Base-by-base conservation (phyloP, 1,140 invertebrate genomes). In the Neodiprion virginianus region DNA sequence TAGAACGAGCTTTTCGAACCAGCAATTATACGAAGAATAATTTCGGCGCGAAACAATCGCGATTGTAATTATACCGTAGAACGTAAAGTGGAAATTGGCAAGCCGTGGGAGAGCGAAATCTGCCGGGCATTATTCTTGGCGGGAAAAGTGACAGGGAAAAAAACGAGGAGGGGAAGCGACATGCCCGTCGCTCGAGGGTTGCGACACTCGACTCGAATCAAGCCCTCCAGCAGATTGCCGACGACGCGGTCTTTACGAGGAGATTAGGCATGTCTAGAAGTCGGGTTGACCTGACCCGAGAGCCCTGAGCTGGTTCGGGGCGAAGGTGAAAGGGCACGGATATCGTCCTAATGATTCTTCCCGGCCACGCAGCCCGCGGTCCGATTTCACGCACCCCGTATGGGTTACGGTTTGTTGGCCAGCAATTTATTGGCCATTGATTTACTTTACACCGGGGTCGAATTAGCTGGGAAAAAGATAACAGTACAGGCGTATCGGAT, bases 181-280 rank as follows among this genome's bases (percentile, higher is more conserved):
- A 40, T 40, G 2, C 28, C 28, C 28, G 28, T 40, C 28, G 28
- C 28, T 40, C 1, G 28, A 40, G 53, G 53, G 53, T 4, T 0
- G 53, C 11, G 53, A 61, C 53, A 61, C 53, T 61, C 53, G n/a
- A 61, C 53, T 61, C 53, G 11, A 61, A 12, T 61, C 53, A 61
- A 61, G n/a, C 53, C 53, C 53, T 61, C 53, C 5, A 14, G 53
- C n/a, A 17, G 53, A 61, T 61, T 14, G 53, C n/a, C 11, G 53
- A 61, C 53, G 53, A 8, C 53, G 53, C 7, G 53, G 53, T 61
- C 53, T 17, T 61, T 61, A 61, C 53, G 53, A 61, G 53, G 53
- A 61, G 53, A 61, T 61, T 61, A 61, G 53, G 53, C 53, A 17
- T 61, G 53, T 61, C 53, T 61, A 61, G 53, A 61, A 61, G 53